Base-by-base conservation (phyloP, 2,797 vertebrate species). In the Notamacropus eugenii region DNA sequence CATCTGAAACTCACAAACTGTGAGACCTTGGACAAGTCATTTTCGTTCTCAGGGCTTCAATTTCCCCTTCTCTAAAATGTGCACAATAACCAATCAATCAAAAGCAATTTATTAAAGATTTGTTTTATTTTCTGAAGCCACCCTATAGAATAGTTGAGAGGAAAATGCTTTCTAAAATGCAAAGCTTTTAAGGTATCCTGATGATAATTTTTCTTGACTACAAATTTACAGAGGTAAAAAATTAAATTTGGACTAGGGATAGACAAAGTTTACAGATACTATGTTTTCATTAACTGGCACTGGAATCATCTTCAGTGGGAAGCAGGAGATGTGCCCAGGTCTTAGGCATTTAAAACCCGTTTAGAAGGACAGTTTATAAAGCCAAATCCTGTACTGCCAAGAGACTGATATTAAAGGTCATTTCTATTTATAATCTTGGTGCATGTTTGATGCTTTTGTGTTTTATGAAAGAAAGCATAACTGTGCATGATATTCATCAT, bases 291-390 rank as follows among this genome's bases (percentile, higher is more conserved):
- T 93, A 93, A 93, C 54, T 74, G 67, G 14, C 24, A 94, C 93
- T 28, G 29, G 82, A 82, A 96, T 93, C 12, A 93, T 94, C 93
- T 91, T 95, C 91, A 46, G 31, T 56, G 56, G 9, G 82, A 95
- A 90, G 54, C 27, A 92, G 4, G 62, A 16, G 67, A 82, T 82
- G 67, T 74, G 10, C 22, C 90, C 54, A 90, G 46, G 50, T 90
- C 46, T 94, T 55, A 19, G 24, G 31, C 93, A 74, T 31, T 93
- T 93, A 54, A 90, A 96, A 96, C 58, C 34, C n/a, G 46, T 55
- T 13, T 82, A 59, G 54, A 10, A 67, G 34, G 16, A 62, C 54
- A 55, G 52, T 46, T 93, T 93, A 10, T 82, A 40, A 92, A 19
- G 34, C 14, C 54, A 52, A 34, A 92, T 74, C 55, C 90, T 90